A percentile compares a stretch with the other conserved stretches of the same genome.
Conservation (phyloP, 64 coral and sea anemone species). For the Cladopsammia gracilis region DNA sequence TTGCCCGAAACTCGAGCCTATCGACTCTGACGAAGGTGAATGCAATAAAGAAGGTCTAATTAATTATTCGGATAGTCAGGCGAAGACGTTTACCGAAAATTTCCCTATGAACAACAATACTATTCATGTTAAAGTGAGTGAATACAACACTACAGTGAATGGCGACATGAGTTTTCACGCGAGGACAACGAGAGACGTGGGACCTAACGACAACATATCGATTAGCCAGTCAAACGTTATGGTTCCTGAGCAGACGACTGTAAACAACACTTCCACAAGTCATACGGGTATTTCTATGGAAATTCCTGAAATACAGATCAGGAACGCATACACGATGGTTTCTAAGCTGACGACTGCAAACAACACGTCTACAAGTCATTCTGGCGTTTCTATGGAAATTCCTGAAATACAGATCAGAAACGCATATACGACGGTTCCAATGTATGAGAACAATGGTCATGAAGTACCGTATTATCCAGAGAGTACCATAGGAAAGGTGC, state of each 20-base stretch:
- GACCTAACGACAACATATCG: not conserved
- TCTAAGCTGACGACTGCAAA: not conserved
- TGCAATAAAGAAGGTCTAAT: not conserved
- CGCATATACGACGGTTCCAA: not conserved
- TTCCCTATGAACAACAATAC: conserved; percentile 5
- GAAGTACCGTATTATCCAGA: conserved; percentile 3
- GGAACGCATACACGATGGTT: not conserved
- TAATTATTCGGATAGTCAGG: not conserved
- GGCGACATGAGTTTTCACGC: not conserved
- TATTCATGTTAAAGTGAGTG: not conserved
- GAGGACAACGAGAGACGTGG: not conserved
- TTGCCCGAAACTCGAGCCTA: conserved; percentile 23
- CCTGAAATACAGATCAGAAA: not conserved
- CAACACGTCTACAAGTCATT: not conserved
- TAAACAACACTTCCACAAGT: not conserved
- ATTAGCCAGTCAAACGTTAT: not conserved
- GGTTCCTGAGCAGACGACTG: not conserved
- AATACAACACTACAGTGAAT: not conserved
- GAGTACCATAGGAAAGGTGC: not conserved
- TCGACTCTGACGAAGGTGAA: not conserved
- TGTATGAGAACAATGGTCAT: conserved; percentile 15
- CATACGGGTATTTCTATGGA: not conserved
- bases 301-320: not conserved
- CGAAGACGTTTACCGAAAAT: not conserved
- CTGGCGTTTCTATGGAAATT: not conserved